Evolutionary conservation across 2,113 vertebrate species (phyloP), one percentile per base, ranked within the genome.

Genomic region (Eclectus roratus): DNA sequence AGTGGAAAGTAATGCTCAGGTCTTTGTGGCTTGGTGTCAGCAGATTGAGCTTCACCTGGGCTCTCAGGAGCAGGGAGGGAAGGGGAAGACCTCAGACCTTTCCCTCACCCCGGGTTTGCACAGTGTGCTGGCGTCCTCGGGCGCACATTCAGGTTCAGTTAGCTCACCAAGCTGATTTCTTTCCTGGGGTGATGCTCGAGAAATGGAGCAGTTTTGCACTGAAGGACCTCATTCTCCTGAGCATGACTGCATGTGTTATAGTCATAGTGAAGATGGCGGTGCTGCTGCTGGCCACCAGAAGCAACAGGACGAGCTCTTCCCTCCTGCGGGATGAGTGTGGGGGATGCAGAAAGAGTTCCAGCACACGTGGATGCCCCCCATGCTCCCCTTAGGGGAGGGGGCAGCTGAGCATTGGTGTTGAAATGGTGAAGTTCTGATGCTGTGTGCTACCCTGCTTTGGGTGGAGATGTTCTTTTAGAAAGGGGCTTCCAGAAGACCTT

Each of bases 231-330:
- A 15, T 66, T 89, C 55, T 91, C 31, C 53, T 66, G 73, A 58
- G 31, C 37, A 4, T 73, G 71, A 8, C 35, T 49, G 58, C 12
- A 3, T 0, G 7, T 0, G 0, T 53, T 50, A 2, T 8, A 20
- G 50, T 71, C 11, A 3, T 11, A 6, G 46, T 3, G 8, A 55
- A 64, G 88, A 49, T 37, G 17, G 1, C 19, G 5, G 4, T 33
- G 10, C 20, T 1, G 3, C 41, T 79, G 47, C 50, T 4, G 2
- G 47, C 56, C 39, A 27, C 9, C 37, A 52, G 44, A 16, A 66
- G 35, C 17, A 13, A 13, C 46, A 18, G 61, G 27, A 63, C 4
- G 9, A 37, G 31, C 28, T 44, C 18, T 53, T 28, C 44, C 71
- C 9, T 44, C 43, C 11, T 28, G 35, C 1, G 1, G 33, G n/a